These are phyloP conservation scores for Naja naja DNA, from an alignment of 2,113 vertebrate genomes.

Conservation along the genomic window DNA sequence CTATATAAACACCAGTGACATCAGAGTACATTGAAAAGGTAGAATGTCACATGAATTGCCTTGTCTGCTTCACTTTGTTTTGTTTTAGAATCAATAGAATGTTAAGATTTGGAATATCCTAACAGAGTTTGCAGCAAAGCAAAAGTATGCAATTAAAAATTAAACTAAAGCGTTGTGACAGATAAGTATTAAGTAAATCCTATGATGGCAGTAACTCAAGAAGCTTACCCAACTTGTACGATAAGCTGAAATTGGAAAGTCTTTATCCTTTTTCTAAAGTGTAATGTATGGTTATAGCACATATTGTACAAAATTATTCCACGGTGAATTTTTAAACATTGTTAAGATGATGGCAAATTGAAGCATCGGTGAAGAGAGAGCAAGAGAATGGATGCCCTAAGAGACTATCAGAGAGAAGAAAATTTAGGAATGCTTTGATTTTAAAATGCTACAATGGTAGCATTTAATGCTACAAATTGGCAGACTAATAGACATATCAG, in stretches of 20 bases:
- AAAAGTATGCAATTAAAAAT: not conserved
- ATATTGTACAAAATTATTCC: not conserved
- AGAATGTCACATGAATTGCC: not conserved
- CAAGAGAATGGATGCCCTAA: not conserved
- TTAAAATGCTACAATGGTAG: not conserved
- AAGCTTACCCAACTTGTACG: not conserved
- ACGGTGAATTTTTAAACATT: not conserved
- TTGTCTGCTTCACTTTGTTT: not conserved
- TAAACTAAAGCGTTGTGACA: fast-evolving
- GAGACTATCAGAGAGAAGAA: not conserved
- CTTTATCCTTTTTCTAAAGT: not conserved
- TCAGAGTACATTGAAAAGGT: not conserved
- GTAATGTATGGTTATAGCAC: not conserved
- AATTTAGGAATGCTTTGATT: not conserved
- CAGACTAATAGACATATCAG: not conserved
- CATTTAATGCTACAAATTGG: not conserved
- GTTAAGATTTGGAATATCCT: not conserved
- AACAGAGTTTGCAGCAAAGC: not conserved
- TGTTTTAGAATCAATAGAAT: not conserved
- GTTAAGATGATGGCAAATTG: not conserved
- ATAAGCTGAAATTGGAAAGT: not conserved
- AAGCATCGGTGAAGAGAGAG: not conserved
- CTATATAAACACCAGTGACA: not conserved
- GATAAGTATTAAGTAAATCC: not conserved
- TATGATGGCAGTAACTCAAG: not conserved